phyloP scores from a whole-genome alignment of 2,888 invertebrate species.

The Leuctra nigra region DNA sequence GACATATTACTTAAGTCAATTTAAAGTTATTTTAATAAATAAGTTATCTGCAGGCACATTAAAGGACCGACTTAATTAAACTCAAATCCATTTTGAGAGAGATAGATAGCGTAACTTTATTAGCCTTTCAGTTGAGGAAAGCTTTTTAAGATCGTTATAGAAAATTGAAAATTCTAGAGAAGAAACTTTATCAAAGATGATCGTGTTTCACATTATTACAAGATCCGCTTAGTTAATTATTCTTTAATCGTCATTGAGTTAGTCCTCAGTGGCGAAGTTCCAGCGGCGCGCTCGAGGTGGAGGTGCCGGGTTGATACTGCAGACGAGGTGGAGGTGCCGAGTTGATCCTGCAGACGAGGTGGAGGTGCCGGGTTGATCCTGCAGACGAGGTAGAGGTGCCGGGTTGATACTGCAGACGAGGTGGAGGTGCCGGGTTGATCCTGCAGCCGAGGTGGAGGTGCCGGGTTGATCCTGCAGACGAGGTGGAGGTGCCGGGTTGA shows the following conservation, averaged over 20 bases:
- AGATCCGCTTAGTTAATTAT: slow-evolving; percentile 12
- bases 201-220: slow-evolving; percentile 8
- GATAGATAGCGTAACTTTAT: slow-evolving; percentile 7
- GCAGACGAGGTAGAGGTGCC: no score
- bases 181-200: slow-evolving; percentile 15
- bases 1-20: slow-evolving; percentile 6
- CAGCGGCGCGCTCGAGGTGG: no score
- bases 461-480: no score
- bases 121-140: slow-evolving; percentile 8
- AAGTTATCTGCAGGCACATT: not conserved
- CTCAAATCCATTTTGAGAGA: slow-evolving; percentile 9
- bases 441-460: no score
- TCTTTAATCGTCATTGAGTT: not conserved
- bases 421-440: no score
- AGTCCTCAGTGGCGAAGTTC: not conserved
- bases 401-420: no score
- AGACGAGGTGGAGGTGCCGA: no score
- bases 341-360: no score
- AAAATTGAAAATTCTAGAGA: slow-evolving; percentile 7
- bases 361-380: no score
- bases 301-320: no score
- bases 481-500: no score
- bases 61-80: slow-evolving; percentile 4
- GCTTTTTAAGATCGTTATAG: slow-evolving; percentile 12
- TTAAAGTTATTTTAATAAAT: slow-evolving; percentile 16